Conservation (phyloP, 2,797 vertebrate species). For the Dryobates pubescens region DNA sequence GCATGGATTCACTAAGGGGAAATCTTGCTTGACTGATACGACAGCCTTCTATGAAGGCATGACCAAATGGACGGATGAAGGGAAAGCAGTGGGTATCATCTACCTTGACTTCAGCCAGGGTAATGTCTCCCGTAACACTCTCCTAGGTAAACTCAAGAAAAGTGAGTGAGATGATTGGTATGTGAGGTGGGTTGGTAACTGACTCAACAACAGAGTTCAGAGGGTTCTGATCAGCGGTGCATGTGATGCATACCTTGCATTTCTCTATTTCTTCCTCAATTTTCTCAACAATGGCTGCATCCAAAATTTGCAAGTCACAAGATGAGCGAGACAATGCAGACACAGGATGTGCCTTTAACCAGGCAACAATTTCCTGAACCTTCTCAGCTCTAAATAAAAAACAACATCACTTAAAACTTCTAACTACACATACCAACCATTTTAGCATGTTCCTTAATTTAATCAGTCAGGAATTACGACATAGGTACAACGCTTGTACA, state of each 20-base stretch:
- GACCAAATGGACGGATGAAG: too few species aligned
- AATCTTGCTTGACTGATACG: too few species aligned
- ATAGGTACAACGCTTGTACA: background rate
- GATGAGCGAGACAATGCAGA: conserved; percentile 90
- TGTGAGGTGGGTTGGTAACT: too few species aligned
- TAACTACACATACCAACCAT: background rate
- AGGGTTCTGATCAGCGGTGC: too few species aligned
- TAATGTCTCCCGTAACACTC: too few species aligned
- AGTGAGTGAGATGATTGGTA: too few species aligned
- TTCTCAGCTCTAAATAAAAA: conserved; percentile 87
- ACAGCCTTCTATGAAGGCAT: too few species aligned
- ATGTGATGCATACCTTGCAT: conserved; percentile 82
- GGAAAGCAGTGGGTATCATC: too few species aligned
- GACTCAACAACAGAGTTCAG: too few species aligned
- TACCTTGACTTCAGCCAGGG: too few species aligned
- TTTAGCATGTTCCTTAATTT: background rate
- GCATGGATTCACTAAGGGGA: too few species aligned
- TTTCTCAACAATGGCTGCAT: conserved; percentile 90
- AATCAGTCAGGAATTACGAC: background rate
- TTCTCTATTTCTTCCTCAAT: conserved; percentile 94
- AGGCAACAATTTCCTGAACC: conserved; percentile 91
- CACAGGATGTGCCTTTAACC: conserved; percentile 93
- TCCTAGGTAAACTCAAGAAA: too few species aligned
- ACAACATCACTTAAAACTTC: conserved; percentile 6
- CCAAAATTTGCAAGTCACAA: conserved; percentile 95